Evolutionary conservation across 2,888 invertebrate genomes (phyloP), one percentile per base, ranked within the genome.

Genomic region (Drosophila subquinaria): DNA sequence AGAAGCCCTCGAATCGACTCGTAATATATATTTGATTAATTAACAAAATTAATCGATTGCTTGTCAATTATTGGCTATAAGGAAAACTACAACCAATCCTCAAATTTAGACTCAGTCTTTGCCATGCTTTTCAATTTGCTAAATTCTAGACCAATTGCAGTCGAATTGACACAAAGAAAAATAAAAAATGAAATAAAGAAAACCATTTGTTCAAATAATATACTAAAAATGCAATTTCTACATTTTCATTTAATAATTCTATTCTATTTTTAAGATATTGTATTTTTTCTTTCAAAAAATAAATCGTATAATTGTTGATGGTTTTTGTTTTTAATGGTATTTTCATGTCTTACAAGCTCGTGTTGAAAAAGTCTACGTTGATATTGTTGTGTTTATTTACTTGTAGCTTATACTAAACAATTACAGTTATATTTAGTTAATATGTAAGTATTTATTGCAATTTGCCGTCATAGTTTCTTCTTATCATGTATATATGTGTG

Each of bases 61-160:
- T 45, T 43, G 45, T 57, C 53, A 57, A 30, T 47, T 47, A 10
- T 42, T 51, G 33, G 45, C 8, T 33, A 5, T 52, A 52, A n/a
- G 47, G 36, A 42, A 36, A 51, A 61, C 66, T 66, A 66, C 66
- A 66, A 66, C 52, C 43, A 61, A 72, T 60, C 36, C 42, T 17
- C 47, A 60, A 67, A 86, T 53, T 67, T 70, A 63, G 81, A 73
- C 81, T 86, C 82, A 82, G 82, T 83, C 87, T 88, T 80, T 62
- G 63, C 77, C 60, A 59, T 85, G 69, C 51, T 63, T 50, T 66
- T 76, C 8, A 66, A 61, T 57, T 59, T 52, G 52, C 45, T 45
- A 52, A 38, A 38, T 63, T 60, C 15, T 33, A 53, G 56, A 61
- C 55, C 59, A 72, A 72, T 55, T 66, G 59, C 33, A 65, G 64